phyloP scores from a whole-genome alignment of 1,140 invertebrate genomes.

The Calliphora vicina region DNA sequence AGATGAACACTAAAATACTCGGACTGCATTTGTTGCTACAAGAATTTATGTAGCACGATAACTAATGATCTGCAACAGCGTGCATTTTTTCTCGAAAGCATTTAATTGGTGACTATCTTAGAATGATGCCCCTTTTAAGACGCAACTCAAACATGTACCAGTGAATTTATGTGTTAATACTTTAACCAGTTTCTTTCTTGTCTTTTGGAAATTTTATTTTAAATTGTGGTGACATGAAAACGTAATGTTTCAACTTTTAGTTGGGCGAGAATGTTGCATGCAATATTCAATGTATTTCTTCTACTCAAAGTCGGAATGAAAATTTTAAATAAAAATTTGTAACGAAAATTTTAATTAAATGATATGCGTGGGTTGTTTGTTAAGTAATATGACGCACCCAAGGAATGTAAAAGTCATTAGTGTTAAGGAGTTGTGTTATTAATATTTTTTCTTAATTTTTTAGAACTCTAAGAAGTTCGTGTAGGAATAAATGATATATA shows the following conservation, averaged over 20 bases:
- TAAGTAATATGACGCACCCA: too few relatives aligned
- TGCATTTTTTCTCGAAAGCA: background rate
- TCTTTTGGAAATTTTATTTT: background rate
- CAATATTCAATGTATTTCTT: background rate
- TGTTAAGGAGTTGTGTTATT: too few relatives aligned
- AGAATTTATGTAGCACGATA: background rate
- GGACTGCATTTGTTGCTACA: background rate
- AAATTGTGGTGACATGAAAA: background rate
- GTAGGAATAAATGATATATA: too few relatives aligned
- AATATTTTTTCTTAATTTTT: too few relatives aligned
- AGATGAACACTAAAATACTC: background rate
- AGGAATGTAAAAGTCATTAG: too few relatives aligned
- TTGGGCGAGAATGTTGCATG: background rate
- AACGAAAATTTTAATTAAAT: background rate
- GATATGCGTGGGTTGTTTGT: too few relatives aligned
- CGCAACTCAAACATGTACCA: background rate
- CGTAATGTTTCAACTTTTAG: background rate
- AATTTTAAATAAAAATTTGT: background rate
- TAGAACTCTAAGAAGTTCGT: too few relatives aligned
- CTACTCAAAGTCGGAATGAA: background rate
- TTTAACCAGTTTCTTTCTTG: background rate
- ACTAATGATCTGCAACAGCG: background rate
- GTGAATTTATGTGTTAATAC: background rate
- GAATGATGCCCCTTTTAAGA: background rate
- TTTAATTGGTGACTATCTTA: background rate